Conservation (phyloP, 2,888 invertebrate genomes). For the Gastracanthus pulcherrimus region DNA sequence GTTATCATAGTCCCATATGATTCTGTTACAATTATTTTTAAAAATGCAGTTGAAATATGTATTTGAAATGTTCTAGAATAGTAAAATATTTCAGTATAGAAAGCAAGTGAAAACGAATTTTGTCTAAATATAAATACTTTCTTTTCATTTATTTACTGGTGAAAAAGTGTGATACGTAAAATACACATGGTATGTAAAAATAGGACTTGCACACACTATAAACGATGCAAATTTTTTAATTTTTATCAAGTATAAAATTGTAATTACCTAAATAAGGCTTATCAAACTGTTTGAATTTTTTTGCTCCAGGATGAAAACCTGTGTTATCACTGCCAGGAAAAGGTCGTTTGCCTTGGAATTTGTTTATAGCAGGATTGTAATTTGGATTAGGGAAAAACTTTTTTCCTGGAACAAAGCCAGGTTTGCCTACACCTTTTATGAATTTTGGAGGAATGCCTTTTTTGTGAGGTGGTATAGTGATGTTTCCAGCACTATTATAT, state of each 20-base stretch:
- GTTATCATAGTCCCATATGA: too few species aligned
- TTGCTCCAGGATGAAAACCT: slow-evolving; percentile 40
- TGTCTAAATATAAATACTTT: too few species aligned
- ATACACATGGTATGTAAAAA: too few species aligned
- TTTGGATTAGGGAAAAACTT: slow-evolving; percentile 44
- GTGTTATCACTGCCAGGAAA: slow-evolving; percentile 33
- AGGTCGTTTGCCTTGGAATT: slow-evolving; percentile 53
- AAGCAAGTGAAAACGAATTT: too few species aligned
- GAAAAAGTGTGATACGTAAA: too few species aligned
- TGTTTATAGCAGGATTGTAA: slow-evolving; percentile 20
- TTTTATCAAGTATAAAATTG: neutral
- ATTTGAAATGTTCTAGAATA: too few species aligned
- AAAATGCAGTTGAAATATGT: too few species aligned
- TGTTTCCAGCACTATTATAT: slow-evolving; percentile 37
- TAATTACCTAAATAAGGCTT: slow-evolving; percentile 51
- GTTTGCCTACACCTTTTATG: slow-evolving; percentile 38
- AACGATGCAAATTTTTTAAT: too few species aligned
- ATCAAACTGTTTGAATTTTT: slow-evolving; percentile 52
- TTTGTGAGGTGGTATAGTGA: slow-evolving; percentile 25
- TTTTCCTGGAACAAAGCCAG: slow-evolving; percentile 42
- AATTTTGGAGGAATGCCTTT: slow-evolving; percentile 45
- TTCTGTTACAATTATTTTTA: too few species aligned
- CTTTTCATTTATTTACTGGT: too few species aligned
- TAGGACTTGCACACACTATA: too few species aligned
- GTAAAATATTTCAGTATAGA: too few species aligned